Percentiles rank a stretch among this genome's conserved stretches.
These are phyloP conservation scores for Callyntrura guangdongensis DNA, from an alignment of 2,888 invertebrate genomes.

Conservation along the genomic window DNA sequence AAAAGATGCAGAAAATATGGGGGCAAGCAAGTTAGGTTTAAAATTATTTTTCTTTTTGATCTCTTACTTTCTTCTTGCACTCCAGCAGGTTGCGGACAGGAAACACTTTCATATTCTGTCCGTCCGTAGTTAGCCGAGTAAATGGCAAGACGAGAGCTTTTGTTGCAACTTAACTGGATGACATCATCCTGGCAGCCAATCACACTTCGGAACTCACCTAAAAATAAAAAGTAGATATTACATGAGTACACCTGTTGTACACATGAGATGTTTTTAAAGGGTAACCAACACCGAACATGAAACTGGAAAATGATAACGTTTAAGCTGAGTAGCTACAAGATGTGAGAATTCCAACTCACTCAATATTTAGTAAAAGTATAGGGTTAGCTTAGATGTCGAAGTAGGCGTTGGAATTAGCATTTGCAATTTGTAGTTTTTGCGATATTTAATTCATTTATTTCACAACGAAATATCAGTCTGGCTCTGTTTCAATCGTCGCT, in stretches of 20 bases:
- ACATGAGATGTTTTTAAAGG: background rate
- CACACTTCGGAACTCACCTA: conserved; percentile 97
- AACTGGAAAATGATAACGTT: no score
- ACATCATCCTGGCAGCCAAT: conserved; percentile 97
- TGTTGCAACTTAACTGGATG: conserved; percentile 94
- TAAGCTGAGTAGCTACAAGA: no score
- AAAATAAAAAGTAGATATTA: conserved; percentile 56
- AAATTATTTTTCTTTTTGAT: background rate
- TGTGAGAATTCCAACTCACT: no score
- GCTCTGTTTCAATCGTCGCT: no score
- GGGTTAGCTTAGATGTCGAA: no score
- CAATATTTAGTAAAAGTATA: no score
- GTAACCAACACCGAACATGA: no score
- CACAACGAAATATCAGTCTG: no score
- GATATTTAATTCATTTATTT: no score
- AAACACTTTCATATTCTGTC: conserved; percentile 94
- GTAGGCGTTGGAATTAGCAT: no score
- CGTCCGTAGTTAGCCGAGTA: conserved; percentile 97
- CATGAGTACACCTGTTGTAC: background rate
- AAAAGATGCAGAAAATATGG: background rate
- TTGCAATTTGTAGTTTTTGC: no score
- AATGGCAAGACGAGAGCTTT: conserved; percentile 95
- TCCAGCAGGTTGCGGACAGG: conserved; percentile 93
- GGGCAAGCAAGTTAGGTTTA: background rate
- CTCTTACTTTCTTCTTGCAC: conserved; percentile 95